phyloP scores from a whole-genome alignment of 2,797 vertebrate species.

The Chrysocyon brachyurus region DNA sequence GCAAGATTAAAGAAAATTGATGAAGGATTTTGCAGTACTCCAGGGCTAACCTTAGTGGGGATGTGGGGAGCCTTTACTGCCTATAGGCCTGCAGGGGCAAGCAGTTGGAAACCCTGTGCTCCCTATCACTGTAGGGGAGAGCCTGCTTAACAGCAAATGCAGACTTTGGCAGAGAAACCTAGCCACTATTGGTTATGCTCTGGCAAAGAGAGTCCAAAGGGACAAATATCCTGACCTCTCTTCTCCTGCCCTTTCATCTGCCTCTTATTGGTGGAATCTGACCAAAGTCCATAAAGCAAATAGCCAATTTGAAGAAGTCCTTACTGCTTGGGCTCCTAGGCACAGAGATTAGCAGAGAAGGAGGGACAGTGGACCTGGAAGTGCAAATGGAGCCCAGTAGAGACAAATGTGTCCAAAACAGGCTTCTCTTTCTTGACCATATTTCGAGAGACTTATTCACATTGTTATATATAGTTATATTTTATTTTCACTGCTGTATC shows the following conservation, averaged over 20 bases:
- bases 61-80: not conserved
- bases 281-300: not conserved
- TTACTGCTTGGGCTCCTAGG: too few relatives aligned
- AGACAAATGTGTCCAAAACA: too few relatives aligned
- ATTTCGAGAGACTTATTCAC: not conserved
- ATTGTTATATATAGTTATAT: not conserved
- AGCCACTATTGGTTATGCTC: too few relatives aligned
- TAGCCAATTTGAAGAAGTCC: not conserved
- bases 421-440: not conserved
- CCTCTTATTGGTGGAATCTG: not conserved
- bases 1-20: not conserved
- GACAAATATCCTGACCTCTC: not conserved
- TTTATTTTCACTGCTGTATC: not conserved
- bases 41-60: not conserved
- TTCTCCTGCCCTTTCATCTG: not conserved
- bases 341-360: not conserved
- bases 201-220: not conserved
- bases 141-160: not conserved
- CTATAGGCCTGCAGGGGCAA: not conserved
- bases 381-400: too few relatives aligned
- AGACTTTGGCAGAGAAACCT: not conserved
- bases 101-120: not conserved
- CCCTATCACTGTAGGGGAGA: not conserved
- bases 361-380: not conserved
- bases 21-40: not conserved